A percentile compares a stretch with the other conserved stretches of the same genome.
Conservation (phyloP, 2,888 invertebrate genomes). For the Trisateles emortualis region DNA sequence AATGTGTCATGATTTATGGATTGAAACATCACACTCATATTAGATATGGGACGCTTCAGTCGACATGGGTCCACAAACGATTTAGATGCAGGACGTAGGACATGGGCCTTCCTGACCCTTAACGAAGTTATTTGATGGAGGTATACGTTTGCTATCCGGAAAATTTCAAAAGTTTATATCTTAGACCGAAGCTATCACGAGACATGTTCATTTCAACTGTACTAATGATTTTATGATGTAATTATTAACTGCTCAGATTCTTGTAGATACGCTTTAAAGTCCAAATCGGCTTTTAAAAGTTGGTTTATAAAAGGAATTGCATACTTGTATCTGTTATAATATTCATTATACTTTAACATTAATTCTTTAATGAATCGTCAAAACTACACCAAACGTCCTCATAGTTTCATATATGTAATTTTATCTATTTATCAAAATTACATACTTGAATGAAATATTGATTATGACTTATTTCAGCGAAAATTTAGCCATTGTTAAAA, state of each 20-base stretch:
- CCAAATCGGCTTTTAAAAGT: no score
- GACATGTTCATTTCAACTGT: conserved; percentile 36
- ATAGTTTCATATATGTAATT: no score
- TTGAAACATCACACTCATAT: background rate
- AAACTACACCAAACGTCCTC: no score
- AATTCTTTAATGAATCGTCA: no score
- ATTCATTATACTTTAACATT: no score
- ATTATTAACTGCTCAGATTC: conserved; percentile 46
- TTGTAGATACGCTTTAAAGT: conserved; percentile 12
- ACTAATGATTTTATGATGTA: conserved; percentile 45
- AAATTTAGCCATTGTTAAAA: no score
- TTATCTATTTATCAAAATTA: no score
- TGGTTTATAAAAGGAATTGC: no score
- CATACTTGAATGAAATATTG: no score
- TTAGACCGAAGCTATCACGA: conserved; percentile 33
- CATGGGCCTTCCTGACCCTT: background rate
- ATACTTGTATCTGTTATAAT: no score
- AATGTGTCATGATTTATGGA: no score
- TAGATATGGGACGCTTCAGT: background rate
- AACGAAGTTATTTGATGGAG: background rate
- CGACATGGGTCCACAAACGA: background rate
- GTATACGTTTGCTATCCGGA: background rate
- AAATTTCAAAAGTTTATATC: conserved; percentile 3
- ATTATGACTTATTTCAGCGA: no score
- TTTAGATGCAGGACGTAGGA: background rate